A percentile compares a stretch with the other conserved stretches of the same genome.
Evolutionary conservation across 1,140 invertebrate species (phyloP).

Genomic region (Anastrepha ludens): DNA sequence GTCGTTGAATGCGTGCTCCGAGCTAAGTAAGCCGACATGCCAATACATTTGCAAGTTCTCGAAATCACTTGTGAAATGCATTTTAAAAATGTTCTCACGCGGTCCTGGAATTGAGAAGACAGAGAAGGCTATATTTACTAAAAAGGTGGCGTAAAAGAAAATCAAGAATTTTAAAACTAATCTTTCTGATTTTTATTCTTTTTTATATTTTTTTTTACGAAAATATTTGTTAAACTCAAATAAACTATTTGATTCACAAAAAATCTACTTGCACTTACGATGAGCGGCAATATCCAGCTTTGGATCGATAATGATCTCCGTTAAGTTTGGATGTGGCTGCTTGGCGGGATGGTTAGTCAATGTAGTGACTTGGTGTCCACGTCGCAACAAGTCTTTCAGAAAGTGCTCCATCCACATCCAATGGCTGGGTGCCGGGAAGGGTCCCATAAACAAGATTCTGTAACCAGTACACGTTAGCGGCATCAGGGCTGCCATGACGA

Average conservation of each 20-base stretch:
- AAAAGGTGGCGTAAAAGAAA: neutral
- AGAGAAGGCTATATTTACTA: neutral
- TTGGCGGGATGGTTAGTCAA: conserved; percentile 75
- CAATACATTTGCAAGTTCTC: conserved; percentile 71
- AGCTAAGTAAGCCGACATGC: conserved; percentile 74
- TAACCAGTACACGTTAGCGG: conserved; percentile 43
- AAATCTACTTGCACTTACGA: conserved; percentile 62
- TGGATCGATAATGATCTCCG: conserved; percentile 76
- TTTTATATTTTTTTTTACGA: neutral
- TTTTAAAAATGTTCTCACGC: conserved; percentile 68
- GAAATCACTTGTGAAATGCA: conserved; percentile 69
- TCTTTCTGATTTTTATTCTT: too few species aligned
- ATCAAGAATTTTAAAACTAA: neutral
- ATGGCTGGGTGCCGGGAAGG: conserved; percentile 74
- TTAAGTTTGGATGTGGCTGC: conserved; percentile 74
- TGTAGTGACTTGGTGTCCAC: conserved; percentile 79
- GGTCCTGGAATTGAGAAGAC: conserved; percentile 61
- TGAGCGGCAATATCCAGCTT: conserved; percentile 76
- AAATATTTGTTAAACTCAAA: too few species aligned
- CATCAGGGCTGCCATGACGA: neutral
- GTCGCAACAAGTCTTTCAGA: conserved; percentile 76
- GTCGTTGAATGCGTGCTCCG: conserved; percentile 76
- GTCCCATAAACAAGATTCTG: conserved; percentile 72
- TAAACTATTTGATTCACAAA: too few species aligned
- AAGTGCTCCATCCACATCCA: conserved; percentile 77